Conservation (phyloP, 2,113 vertebrate genomes). For the Anolis carolinensis region DNA sequence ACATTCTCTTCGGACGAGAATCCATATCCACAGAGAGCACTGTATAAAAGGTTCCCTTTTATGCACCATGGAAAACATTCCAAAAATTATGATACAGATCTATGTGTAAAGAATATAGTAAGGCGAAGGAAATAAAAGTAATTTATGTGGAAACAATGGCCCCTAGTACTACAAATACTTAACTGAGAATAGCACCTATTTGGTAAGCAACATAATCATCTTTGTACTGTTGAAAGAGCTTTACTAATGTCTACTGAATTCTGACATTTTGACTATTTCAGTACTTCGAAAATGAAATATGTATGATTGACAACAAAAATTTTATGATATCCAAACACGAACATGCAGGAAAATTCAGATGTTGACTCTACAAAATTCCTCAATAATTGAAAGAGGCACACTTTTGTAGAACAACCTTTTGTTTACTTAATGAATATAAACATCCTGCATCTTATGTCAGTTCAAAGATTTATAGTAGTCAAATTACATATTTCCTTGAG, state of each 20-base stretch:
- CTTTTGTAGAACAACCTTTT: too few species aligned
- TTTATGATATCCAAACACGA: not conserved
- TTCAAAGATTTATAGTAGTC: too few species aligned
- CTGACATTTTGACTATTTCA: not conserved
- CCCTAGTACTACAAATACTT: not conserved
- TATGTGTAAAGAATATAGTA: not conserved
- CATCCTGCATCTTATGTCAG: too few species aligned
- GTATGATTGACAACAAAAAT: not conserved
- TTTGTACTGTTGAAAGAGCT: not conserved
- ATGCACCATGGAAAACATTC: accelerated
- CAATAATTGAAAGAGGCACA: too few species aligned
- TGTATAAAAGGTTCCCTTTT: not conserved
- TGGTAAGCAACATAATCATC: not conserved
- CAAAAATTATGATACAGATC: accelerated
- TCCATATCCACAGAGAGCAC: not conserved
- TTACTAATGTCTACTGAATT: not conserved
- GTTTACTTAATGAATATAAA: too few species aligned
- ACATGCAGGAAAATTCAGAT: not conserved
- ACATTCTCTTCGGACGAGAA: not conserved
- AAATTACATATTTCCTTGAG: too few species aligned
- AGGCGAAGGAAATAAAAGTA: accelerated
- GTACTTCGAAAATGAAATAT: not conserved
- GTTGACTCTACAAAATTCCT: too few species aligned
- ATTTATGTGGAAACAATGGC: not conserved
- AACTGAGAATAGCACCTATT: not conserved